Evolutionary conservation across 2,888 invertebrate species (phyloP), one percentile per base, ranked within the genome.

Genomic region (Ochropleura leucogaster): DNA sequence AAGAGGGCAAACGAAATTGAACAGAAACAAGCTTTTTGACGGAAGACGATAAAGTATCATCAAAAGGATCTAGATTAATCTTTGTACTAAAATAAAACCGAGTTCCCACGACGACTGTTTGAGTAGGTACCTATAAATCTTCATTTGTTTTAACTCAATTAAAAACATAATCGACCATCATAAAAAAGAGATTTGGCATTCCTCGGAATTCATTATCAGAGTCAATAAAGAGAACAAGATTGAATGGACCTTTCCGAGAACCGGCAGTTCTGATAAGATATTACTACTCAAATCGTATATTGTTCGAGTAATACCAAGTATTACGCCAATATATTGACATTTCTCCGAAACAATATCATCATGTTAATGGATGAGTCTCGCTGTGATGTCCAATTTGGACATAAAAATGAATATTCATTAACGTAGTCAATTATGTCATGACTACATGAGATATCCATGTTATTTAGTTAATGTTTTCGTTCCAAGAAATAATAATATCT

Each of bases 161-260:
- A 57, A 47, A 80, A 75, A 44, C 40, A 51, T 20, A 65, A 72
- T 72, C 65, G 74, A 72, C 51, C 71, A 44, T 46, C 10, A 72
- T 73, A 53, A 68, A 55, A 72, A 72, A 68, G 59, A 84, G 75
- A 83, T 83, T 82, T 64, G 65, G 49, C 42, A 59, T 9, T 88
- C 79, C 83, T 42, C 40, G 42, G 85, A 80, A 88, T 78, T 70
- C 69, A 72, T 80, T 80, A 85, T 79, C 77, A 73, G 49, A 44
- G 66, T 77, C 77, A 83, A 83, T 86, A 85, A 82, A 18, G 72
- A 75, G 79, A 81, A 85, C 75, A 84, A 86, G 75, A 86, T 82
- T 86, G 79, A 82, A 86, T 82, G 80, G 74, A 60, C 30, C 63
- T 30, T 85, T 86, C 85, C 64, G 59, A 82, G 86, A 86, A 84